Conservation (phyloP, 2,113 vertebrate genomes). For the Steatornis caripensis region DNA sequence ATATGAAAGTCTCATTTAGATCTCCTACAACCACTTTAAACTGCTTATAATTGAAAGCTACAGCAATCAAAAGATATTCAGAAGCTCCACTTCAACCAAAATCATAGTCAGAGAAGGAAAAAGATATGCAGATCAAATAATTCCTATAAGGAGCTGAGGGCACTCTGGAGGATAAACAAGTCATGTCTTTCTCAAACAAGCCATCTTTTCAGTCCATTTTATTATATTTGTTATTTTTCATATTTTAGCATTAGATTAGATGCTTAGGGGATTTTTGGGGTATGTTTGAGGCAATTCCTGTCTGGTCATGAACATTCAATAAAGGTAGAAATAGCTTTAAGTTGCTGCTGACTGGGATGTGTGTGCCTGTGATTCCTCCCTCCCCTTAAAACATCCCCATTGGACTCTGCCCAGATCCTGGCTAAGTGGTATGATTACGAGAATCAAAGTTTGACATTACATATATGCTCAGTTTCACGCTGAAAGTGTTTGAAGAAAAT, state of each 20-base stretch:
- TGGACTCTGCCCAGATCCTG: neutral
- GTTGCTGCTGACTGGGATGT: neutral
- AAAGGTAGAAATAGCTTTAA: neutral
- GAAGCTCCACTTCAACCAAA: neutral
- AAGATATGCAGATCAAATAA: neutral
- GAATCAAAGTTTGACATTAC: neutral
- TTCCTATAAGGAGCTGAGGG: neutral
- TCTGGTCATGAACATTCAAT: neutral
- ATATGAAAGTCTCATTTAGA: neutral
- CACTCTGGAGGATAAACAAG: neutral
- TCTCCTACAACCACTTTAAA: neutral
- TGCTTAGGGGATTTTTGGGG: neutral
- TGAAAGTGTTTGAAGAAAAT: neutral
- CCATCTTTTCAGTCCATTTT: neutral
- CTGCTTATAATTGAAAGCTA: neutral
- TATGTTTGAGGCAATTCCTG: neutral
- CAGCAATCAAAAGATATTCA: neutral
- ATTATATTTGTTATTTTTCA: neutral
- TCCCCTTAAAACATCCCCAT: neutral
- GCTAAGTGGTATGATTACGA: neutral
- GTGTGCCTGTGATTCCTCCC: no score
- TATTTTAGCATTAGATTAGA: neutral
- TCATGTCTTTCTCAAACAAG: neutral
- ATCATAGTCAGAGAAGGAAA: neutral
- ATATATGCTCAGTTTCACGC: neutral